Evolutionary conservation across 2,888 invertebrate genomes (phyloP).

Genomic region (Plebejus argus): DNA sequence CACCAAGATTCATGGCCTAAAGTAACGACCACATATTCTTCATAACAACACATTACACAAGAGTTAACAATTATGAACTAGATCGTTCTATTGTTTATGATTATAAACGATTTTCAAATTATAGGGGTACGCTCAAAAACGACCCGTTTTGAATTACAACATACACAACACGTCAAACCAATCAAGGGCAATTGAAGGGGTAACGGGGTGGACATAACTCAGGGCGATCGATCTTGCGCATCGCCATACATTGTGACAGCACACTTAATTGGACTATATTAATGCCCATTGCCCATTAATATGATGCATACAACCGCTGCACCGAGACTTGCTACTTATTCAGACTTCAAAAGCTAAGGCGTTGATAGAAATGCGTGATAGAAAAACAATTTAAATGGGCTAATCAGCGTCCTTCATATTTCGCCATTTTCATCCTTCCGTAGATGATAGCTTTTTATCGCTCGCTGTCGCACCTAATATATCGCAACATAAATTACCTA

Average conservation of each 20-base stretch:
- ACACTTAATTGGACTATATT: slow-evolving; percentile 76
- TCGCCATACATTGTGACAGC: slow-evolving; percentile 70
- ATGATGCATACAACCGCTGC: background rate
- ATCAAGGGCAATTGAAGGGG: slow-evolving; percentile 79
- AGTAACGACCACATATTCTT: background rate
- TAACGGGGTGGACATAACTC: slow-evolving; percentile 76
- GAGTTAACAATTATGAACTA: slow-evolving; percentile 38
- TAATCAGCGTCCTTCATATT: too few species aligned
- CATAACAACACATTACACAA: background rate
- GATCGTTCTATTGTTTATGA: background rate
- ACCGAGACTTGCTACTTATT: background rate
- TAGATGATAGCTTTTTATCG: too few species aligned
- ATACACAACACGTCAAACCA: slow-evolving; percentile 72
- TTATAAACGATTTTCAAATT: background rate
- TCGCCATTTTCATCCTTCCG: too few species aligned
- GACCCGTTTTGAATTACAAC: slow-evolving; percentile 59
- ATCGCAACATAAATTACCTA: background rate
- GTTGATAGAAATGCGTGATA: background rate
- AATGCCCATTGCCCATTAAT: slow-evolving; percentile 48
- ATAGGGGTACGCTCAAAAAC: slow-evolving; percentile 44
- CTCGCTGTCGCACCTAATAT: too few species aligned
- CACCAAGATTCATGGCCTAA: too few species aligned
- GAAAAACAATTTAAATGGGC: background rate
- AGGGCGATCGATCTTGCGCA: slow-evolving; percentile 71
- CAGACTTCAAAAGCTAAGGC: background rate